Evolutionary conservation across 1,140 invertebrate species (phyloP), one percentile per base, ranked within the genome.

Genomic region (Hestina assimilis): DNA sequence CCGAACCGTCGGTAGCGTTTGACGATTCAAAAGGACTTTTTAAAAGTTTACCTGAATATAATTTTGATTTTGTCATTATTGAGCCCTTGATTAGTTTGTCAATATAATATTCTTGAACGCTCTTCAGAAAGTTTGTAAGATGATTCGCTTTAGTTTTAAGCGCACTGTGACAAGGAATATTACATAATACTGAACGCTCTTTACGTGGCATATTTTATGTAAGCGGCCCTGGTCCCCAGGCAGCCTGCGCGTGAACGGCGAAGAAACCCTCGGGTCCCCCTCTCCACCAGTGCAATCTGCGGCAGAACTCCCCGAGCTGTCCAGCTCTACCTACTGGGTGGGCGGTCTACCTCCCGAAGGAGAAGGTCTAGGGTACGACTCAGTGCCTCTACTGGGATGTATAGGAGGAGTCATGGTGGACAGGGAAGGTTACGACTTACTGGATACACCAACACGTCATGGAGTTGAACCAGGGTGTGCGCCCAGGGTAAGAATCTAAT

Each of bases 281-380:
- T 89, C 92, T 0, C 90, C 91, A 4, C 92, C 90, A 2, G 84
- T 89, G 24, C 87, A 91, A 33, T 68, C 83, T n/a, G 82, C 89
- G 33, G 76, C 85, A 8, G 80, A 89, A 54, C 91, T 95, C 29
- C 93, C 92, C 2, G 93, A 95, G 76, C 85, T 94, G 23, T 80
- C 87, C 0, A 79, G 81, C 48, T 91, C 92, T 0, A 84, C 90
- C 26, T 94, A 93, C 72, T 96, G 94, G 78, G 90, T 96, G 63
- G 96, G 96, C 5, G 96, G 96, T 0, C 89, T 95, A 6, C 93
- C 95, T 12, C 95, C 95, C 2, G 93, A 93, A 67, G 92, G 52
- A 9, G 48, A 43, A 14, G 51, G 28, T 15, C 42, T 54, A 26
- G 53, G 43, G n/a, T 66, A 68, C 15, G 47, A 62, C 4, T 66